Conservation (phyloP, 2,797 vertebrate genomes). For the Lindbergichthys nudifrons region DNA sequence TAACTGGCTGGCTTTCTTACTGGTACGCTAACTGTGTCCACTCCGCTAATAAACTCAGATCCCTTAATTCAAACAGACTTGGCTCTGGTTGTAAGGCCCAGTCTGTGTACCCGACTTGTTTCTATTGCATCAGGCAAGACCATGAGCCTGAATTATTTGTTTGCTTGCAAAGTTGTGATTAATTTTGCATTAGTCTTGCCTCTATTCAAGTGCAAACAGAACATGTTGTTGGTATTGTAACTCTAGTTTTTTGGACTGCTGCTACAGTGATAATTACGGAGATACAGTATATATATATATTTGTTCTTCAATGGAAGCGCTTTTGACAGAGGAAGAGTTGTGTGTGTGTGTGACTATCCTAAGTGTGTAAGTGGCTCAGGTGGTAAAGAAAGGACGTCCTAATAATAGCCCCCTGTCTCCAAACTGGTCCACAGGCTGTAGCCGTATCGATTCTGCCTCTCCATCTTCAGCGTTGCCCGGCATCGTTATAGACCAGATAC, state of each 20-base stretch:
- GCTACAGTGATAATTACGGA: conserved; percentile 32
- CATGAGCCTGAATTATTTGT: conserved; percentile 65
- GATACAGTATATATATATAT: conserved; percentile 27
- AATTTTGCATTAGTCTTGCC: conserved; percentile 59
- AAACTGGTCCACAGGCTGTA: conserved; percentile 79
- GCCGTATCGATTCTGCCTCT: conserved; percentile 76
- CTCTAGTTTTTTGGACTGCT: conserved; percentile 19
- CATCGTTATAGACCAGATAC: conserved; percentile 74
- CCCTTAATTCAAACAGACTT: conserved; percentile 59
- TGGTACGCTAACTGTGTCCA: conserved; percentile 38
- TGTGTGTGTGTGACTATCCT: conserved; percentile 60
- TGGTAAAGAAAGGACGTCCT: conserved; percentile 81
- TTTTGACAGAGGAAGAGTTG: conserved; percentile 32
- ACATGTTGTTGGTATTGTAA: conserved; percentile 29
- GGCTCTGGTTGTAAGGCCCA: conserved; percentile 8
- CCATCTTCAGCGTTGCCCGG: conserved; percentile 60
- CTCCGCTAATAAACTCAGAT: conserved; percentile 47
- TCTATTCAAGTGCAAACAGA: conserved; percentile 34
- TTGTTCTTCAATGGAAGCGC: conserved; percentile 12
- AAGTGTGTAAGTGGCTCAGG: conserved; percentile 80
- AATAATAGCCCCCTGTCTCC: conserved; percentile 80
- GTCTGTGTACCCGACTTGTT: conserved; percentile 19
- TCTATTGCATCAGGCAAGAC: conserved; percentile 46
- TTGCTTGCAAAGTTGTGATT: conserved; percentile 61
- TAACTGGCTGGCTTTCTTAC: conserved; percentile 67